Percentiles rank a stretch among this genome's conserved stretches.
phyloP scores from a whole-genome alignment of 2,888 invertebrate genomes.

The Pachymerium ferrugineum region DNA sequence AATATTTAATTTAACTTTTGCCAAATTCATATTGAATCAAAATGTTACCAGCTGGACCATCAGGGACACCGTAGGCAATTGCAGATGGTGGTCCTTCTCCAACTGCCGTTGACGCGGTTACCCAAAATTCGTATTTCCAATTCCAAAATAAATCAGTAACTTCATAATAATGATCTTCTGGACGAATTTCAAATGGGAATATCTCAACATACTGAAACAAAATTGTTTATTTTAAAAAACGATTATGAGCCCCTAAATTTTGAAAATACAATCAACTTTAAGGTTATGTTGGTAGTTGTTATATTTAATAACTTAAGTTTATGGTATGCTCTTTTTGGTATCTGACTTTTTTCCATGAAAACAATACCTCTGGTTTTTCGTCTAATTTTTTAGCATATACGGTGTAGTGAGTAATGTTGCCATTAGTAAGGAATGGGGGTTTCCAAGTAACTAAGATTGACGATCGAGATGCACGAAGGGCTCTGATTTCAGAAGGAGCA shows the following conservation, averaged over 20 bases:
- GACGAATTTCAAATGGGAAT: slow-evolving; percentile 28
- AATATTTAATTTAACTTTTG: too few relatives aligned
- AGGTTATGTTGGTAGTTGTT: too few relatives aligned
- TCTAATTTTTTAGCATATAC: slow-evolving; percentile 40
- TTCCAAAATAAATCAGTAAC: slow-evolving; percentile 30
- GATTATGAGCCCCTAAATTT: too few relatives aligned
- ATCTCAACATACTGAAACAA: slow-evolving; percentile 26
- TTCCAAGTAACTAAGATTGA: slow-evolving; percentile 72
- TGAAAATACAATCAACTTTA: too few relatives aligned
- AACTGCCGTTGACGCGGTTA: slow-evolving; percentile 70
- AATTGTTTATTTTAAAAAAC: not conserved
- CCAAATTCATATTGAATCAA: too few relatives aligned
- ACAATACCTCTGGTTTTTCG: slow-evolving; percentile 29
- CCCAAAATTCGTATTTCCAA: slow-evolving; percentile 53
- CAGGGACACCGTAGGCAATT: slow-evolving; percentile 66
- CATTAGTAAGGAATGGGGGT: slow-evolving; percentile 67
- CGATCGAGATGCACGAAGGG: slow-evolving; percentile 66
- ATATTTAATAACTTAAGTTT: too few relatives aligned
- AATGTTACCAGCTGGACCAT: slow-evolving; percentile 30
- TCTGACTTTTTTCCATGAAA: too few relatives aligned
- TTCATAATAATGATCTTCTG: slow-evolving; percentile 15
- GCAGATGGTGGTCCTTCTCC: slow-evolving; percentile 78
- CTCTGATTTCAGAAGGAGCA: slow-evolving; percentile 70
- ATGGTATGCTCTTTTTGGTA: too few relatives aligned
- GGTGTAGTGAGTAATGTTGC: slow-evolving; percentile 66